Evolutionary conservation across 2,797 vertebrate genomes (phyloP), one percentile per base, ranked within the genome.

Genomic region (Etheostoma perlongum): DNA sequence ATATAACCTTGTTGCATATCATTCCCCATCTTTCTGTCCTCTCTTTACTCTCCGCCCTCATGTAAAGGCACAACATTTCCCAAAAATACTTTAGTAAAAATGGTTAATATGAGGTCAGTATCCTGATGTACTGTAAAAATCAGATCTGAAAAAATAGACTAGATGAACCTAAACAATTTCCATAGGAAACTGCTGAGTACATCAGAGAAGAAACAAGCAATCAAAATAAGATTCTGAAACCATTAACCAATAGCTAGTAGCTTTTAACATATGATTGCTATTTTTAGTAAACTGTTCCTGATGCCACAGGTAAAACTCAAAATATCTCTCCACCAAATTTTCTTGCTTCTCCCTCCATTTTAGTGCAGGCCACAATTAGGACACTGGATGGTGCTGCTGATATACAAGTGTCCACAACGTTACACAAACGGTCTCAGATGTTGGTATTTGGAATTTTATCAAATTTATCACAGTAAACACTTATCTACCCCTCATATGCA

Each of bases 381-480:
- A 65, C 74, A 69, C 72, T n/a, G 71, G 85, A 48, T 79, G 75
- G 73, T 49, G 71, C 62, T 76, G 52, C 52, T 62, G 44, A 47
- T 27, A 55, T 46, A 19, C 33, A 52, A 46, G 18, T 70, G n/a
- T 52, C 18, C 12, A 72, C 27, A 23, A 12, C 13, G 14, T 23
- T 2, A 47, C 55, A 21, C 12, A 4, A 23, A 62, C 15, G 2
- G 6, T 44, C 18, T 73, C 13, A 40, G 19, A 21, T 25, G 9
- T 14, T 46, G 33, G 19, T 27, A 15, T 57, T 19, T 57, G 23
- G 16, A 42, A 19, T 58, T 42, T 49, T 5, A 42, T 11, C 4
- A 42, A 16, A 40, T 7, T 60, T 30, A 70, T 13, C 2, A 33
- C 30, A 68, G 11, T 27, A 18, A 40, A 65, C 15, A 44, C 1